Base-by-base conservation (phyloP, 2,797 vertebrate species). In the Varecia variegata region DNA sequence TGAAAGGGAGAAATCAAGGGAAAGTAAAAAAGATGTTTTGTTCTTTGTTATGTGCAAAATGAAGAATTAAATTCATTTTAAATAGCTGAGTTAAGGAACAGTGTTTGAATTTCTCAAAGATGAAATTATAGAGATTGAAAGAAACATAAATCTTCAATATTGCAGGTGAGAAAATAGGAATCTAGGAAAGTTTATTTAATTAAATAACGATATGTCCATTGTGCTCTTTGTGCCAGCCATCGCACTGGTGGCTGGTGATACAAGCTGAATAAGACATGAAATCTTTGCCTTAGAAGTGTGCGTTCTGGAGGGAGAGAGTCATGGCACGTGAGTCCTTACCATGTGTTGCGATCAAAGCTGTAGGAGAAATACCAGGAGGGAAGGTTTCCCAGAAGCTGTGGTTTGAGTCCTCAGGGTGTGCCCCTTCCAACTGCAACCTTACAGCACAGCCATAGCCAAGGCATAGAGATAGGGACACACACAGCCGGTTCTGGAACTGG, bases 401-500 rank as follows among this genome's bases (percentile, higher is more conserved):
- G 7, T 80, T 56, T 18, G 40, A 18, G 30, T 35, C 13, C 50
- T 15, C 18, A 4, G 43, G 5, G 25, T 52, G 67, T 3, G 13
- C 14, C 58, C 1, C 62, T 62, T 14, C 30, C 0, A 0, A 1
- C 50, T 30, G 23, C 20, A 38, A 9, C 35, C 35, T 23, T 10
- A 8, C n/a, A 38, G 18, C 11, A 23, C 1, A 17, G 35, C 40
- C 12, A 8, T 18, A 54, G 52, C 45, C 79, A 3, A 23, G 23
- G 30, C 25, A 0, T 1, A 10, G 23, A 50, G 6, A 10, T 0
- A 1, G 5, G 4, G 23, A 11, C 5, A 18, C 12, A 11, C 6
- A 11, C n/a, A 25, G 8, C 25, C 77, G 4, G 14, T 12, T 54
- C 25, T 20, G 54, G 77, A 70, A 32, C 43, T 30, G 35, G 27